Conservation (phyloP, 2,797 vertebrate genomes). For the Falco novaeseelandiae region DNA sequence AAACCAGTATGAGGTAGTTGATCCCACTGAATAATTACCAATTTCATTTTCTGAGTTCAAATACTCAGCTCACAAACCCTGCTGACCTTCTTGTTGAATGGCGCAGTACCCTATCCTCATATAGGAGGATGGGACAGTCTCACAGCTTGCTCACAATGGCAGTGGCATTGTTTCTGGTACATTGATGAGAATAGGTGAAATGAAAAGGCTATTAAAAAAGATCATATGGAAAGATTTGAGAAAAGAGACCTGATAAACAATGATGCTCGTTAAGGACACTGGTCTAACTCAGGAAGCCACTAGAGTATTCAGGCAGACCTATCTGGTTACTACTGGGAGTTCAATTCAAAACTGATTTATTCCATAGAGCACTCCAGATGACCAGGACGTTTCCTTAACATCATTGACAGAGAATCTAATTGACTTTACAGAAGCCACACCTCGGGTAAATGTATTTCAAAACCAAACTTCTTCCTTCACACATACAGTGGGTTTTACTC, state of each 20-base stretch:
- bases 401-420: conserved; percentile 89
- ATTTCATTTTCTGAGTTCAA: neutral
- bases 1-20: neutral
- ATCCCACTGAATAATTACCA: neutral
- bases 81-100: fast-evolving
- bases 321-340: neutral
- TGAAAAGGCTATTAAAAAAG: neutral
- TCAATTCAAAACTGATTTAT: conserved; percentile 63
- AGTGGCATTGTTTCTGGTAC: neutral
- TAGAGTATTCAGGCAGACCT: neutral
- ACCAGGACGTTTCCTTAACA: conserved; percentile 78
- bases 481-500: neutral
- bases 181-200: neutral
- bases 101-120: fast-evolving
- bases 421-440: conserved; percentile 87
- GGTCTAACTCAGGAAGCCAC: neutral
- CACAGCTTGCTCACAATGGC: neutral
- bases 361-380: conserved; percentile 80
- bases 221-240: neutral
- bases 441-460: conserved; percentile 79
- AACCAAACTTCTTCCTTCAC: conserved; percentile 4
- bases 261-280: neutral
- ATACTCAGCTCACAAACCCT: neutral
- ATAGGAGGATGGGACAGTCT: neutral
- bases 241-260: neutral